These are phyloP conservation scores for Salmo trutta DNA, from an alignment of 2,797 vertebrate genomes.

Conservation along the genomic window DNA sequence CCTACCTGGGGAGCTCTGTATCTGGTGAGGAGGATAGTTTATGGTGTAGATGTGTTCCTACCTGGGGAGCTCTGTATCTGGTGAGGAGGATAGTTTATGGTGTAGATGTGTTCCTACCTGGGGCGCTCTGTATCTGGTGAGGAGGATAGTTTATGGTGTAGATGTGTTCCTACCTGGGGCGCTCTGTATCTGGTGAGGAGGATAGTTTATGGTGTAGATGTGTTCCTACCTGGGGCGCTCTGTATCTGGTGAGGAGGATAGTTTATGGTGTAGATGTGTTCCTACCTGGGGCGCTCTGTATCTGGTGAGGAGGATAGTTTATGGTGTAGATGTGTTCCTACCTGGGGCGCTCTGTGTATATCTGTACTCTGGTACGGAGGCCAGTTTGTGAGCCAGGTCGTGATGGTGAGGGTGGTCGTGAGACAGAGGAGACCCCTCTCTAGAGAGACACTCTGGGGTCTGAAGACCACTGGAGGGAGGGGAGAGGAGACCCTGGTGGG, in stretches of 20 bases:
- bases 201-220: constrained; percentile 80
- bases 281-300: constrained; percentile 91
- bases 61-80: constrained; percentile 95
- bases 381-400: constrained; percentile 87
- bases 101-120: constrained; percentile 58
- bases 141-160: constrained; percentile 84
- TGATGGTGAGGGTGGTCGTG: constrained; percentile 84
- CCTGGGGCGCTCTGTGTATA: constrained; percentile 96
- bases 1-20: constrained; percentile 89
- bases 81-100: constrained; percentile 89
- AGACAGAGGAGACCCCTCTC: constrained; percentile 87
- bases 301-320: constrained; percentile 93
- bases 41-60: constrained; percentile 43
- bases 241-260: constrained; percentile 95
- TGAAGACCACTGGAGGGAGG: constrained; percentile 92
- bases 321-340: constrained; percentile 41
- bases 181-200: constrained; percentile 94
- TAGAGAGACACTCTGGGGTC: constrained; percentile 95
- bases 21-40: constrained; percentile 93
- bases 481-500: constrained; percentile 93
- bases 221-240: constrained; percentile 84
- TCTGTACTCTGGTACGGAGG: constrained; percentile 93
- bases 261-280: constrained; percentile 70
- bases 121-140: constrained; percentile 97
- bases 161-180: constrained; percentile 76